Conservation (phyloP, 2,888 invertebrate genomes). For the Thereva unica region DNA sequence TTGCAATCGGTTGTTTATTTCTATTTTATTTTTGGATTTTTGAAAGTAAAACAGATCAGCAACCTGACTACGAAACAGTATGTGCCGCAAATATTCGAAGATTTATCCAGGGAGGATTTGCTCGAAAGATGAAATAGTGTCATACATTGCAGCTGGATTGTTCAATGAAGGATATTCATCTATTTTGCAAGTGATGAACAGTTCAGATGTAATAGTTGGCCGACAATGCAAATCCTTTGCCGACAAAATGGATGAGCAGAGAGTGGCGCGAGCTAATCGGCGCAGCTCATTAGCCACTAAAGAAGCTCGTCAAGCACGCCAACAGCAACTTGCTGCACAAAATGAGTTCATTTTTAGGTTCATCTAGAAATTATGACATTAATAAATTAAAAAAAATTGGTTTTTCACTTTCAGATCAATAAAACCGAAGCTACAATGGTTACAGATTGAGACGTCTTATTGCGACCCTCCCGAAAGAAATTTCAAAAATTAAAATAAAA, state of each 20-base stretch:
- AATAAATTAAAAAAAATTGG: no score
- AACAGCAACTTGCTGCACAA: conserved; percentile 1
- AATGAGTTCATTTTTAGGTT: no score
- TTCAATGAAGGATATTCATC: conserved; percentile 31
- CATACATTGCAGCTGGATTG: conserved; percentile 14
- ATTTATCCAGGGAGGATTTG: conserved; percentile 31
- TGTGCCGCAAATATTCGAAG: conserved; percentile 36
- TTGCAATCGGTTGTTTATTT: no score
- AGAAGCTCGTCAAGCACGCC: conserved; percentile 24
- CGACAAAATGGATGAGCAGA: conserved; percentile 14
- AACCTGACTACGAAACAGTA: no score
- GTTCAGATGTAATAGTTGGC: conserved; percentile 14
- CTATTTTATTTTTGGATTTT: no score
- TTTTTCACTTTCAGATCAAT: no score
- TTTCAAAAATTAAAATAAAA: no score
- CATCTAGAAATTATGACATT: no score
- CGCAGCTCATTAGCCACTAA: conserved; percentile 21
- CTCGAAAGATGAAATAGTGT: conserved; percentile 38
- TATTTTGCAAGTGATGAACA: conserved; percentile 23
- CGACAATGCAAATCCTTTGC: conserved; percentile 8
- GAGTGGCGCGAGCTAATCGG: conserved; percentile 15
- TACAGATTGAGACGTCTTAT: no score
- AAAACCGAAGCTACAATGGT: no score
- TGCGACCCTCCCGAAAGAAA: no score
- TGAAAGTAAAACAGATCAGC: no score